These are phyloP conservation scores for Seira ritae DNA, from an alignment of 2,888 invertebrate species.

Conservation along the genomic window DNA sequence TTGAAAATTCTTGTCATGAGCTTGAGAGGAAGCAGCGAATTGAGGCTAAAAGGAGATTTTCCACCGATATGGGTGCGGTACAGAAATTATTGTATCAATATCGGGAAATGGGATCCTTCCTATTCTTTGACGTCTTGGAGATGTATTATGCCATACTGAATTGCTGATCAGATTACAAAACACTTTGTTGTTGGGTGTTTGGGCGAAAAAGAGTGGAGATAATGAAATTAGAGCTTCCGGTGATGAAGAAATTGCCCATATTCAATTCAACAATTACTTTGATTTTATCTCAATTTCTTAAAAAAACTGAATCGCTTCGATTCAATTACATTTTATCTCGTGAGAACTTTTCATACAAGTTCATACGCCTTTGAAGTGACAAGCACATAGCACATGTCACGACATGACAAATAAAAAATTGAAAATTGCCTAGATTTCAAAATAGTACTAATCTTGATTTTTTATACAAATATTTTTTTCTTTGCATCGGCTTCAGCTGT, in stretches of 20 bases:
- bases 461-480: neutral
- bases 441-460: neutral
- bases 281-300: too few species aligned
- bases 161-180: constrained; percentile 11
- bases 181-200: constrained; percentile 6
- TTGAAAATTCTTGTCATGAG: too few species aligned
- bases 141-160: too few species aligned
- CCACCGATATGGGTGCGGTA: neutral
- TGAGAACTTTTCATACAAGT: too few species aligned
- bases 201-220: neutral
- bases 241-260: neutral
- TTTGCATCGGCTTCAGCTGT: neutral
- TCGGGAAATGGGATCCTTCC: neutral
- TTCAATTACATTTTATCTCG: too few species aligned
- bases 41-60: constrained; percentile 11
- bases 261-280: too few species aligned
- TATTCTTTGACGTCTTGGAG: too few species aligned
- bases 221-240: constrained; percentile 15
- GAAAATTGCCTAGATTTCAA: neutral
- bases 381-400: neutral
- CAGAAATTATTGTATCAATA: constrained; percentile 4
- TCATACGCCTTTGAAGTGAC: neutral
- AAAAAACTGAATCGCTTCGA: too few species aligned
- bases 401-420: neutral
- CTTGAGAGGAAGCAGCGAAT: neutral